Percentiles rank a stretch among this genome's conserved stretches.
Evolutionary conservation across 2,113 vertebrate species (phyloP).

Genomic region (Perca schrenkii): DNA sequence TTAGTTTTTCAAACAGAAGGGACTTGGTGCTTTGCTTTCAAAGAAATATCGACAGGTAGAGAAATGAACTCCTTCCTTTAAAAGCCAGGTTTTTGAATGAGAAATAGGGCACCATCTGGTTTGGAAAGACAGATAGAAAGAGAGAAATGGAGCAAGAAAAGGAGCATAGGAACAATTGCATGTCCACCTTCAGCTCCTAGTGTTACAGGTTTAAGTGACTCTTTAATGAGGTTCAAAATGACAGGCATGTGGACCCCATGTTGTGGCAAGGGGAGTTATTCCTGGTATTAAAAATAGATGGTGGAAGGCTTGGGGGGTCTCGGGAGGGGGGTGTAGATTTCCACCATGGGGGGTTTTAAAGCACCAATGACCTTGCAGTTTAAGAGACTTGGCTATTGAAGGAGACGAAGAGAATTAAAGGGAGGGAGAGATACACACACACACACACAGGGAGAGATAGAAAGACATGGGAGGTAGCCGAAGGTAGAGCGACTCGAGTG

Average conservation of each 20-base stretch:
- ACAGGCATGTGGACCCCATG: slow-evolving; percentile 80
- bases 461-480: slow-evolving; percentile 39
- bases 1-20: slow-evolving; percentile 17
- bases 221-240: slow-evolving; percentile 84
- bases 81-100: slow-evolving; percentile 4
- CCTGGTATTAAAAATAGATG: slow-evolving; percentile 84
- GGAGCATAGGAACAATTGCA: slow-evolving; percentile 27
- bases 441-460: slow-evolving; percentile 29
- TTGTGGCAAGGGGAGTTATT: slow-evolving; percentile 77
- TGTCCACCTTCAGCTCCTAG: slow-evolving; percentile 69
- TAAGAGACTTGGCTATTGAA: slow-evolving; percentile 64
- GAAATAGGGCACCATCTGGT: slow-evolving; percentile 31
- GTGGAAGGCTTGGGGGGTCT: slow-evolving; percentile 76
- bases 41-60: slow-evolving; percentile 22
- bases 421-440: slow-evolving; percentile 41
- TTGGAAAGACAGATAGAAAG: slow-evolving; percentile 12
- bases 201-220: slow-evolving; percentile 81
- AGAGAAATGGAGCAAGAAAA: slow-evolving; percentile 38
- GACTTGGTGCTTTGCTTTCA: slow-evolving; percentile 34
- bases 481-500: slow-evolving; percentile 66
- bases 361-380: slow-evolving; percentile 77
- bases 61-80: slow-evolving; percentile 37
- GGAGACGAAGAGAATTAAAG: slow-evolving; percentile 57
- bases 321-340: slow-evolving; percentile 72
- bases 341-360: slow-evolving; percentile 63